Percentiles rank a stretch among this genome's conserved stretches.
Conservation (phyloP, 2,113 vertebrate species). For the Megatriorchis doriae region DNA sequence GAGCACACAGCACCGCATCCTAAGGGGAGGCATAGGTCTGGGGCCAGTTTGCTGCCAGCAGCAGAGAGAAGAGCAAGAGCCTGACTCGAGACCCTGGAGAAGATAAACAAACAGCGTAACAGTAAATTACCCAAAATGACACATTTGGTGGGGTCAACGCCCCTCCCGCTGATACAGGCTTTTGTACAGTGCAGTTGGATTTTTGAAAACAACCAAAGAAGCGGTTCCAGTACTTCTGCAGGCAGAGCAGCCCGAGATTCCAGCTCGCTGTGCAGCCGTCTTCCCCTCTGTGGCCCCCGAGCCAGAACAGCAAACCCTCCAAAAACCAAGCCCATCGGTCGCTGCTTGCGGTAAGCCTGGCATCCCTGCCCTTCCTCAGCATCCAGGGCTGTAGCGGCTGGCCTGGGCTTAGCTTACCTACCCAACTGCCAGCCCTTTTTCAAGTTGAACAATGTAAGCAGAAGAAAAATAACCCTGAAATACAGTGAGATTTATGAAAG, state of each 20-base stretch:
- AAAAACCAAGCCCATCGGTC: neutral
- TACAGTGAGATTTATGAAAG: neutral
- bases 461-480: neutral
- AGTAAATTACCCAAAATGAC: neutral
- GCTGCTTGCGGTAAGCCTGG: too few relatives aligned
- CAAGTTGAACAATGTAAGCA: neutral
- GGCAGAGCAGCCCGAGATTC: neutral
- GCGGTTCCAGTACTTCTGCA: neutral
- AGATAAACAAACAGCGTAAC: neutral
- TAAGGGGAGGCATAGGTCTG: accelerated
- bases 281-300: neutral
- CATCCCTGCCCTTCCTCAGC: neutral
- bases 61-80: neutral
- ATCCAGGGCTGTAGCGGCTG: accelerated
- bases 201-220: neutral
- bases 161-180: neutral
- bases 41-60: neutral
- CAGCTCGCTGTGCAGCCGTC: neutral
- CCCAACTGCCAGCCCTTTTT: neutral
- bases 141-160: neutral
- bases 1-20: neutral
- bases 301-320: neutral
- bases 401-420: too few relatives aligned
- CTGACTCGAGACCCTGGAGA: accelerated
- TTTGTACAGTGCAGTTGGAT: neutral